These are phyloP conservation scores for Hycleus cichorii DNA, from an alignment of 1,140 invertebrate species.

Conservation along the genomic window DNA sequence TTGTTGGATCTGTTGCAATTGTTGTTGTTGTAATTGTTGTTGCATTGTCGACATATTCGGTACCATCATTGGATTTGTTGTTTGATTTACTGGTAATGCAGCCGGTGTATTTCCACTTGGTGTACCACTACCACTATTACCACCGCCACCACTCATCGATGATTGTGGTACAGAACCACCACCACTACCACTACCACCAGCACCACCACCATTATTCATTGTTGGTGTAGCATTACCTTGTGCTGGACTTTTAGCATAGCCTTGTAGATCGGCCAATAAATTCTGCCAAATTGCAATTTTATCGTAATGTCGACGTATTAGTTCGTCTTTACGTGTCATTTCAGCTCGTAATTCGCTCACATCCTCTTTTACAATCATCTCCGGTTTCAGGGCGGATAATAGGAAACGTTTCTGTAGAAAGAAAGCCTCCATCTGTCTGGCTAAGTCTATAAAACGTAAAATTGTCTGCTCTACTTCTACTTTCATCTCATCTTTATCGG, in stretches of 20 bases:
- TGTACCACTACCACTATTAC: too few species aligned
- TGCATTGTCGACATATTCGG: slow-evolving; percentile 33
- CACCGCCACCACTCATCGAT: slow-evolving; percentile 13
- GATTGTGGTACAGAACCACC: slow-evolving; percentile 22
- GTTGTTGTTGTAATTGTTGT: slow-evolving; percentile 49
- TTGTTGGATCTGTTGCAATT: slow-evolving; percentile 47
- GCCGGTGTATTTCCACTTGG: not conserved
- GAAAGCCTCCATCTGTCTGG: slow-evolving; percentile 87
- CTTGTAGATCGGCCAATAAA: slow-evolving; percentile 66
- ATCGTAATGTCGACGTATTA: slow-evolving; percentile 83
- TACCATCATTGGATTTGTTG: slow-evolving; percentile 30
- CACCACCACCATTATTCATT: slow-evolving; percentile 23
- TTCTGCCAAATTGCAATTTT: slow-evolving; percentile 86
- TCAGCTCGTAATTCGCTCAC: slow-evolving; percentile 78
- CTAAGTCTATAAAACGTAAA: slow-evolving; percentile 78
- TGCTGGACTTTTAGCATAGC: slow-evolving; percentile 45
- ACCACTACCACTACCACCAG: slow-evolving; percentile 12
- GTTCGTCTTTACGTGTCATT: slow-evolving; percentile 75
- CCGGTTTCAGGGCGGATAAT: slow-evolving; percentile 83
- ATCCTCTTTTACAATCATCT: slow-evolving; percentile 86
- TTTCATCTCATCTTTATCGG: slow-evolving; percentile 76
- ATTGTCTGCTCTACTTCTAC: slow-evolving; percentile 80
- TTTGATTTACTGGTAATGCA: slow-evolving; percentile 27
- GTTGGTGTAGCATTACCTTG: slow-evolving; percentile 39
- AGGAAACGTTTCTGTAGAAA: slow-evolving; percentile 89